These are phyloP conservation scores for Paramisgurnus dabryanus DNA, from an alignment of 2,113 vertebrate species.

Conservation along the genomic window DNA sequence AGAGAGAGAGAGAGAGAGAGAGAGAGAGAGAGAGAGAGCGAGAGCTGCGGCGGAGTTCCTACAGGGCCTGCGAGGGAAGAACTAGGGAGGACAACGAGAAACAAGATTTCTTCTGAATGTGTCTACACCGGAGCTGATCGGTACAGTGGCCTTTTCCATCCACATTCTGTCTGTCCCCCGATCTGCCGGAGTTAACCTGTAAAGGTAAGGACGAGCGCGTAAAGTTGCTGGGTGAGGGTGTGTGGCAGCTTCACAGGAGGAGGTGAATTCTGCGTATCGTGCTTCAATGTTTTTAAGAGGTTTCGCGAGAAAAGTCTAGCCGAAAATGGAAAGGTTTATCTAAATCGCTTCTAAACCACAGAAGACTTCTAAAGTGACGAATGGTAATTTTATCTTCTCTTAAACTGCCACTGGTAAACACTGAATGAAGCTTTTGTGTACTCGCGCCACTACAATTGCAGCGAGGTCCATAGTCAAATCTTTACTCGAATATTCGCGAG, in stretches of 20 bases:
- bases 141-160: background rate
- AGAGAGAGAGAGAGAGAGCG: background rate
- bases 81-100: background rate
- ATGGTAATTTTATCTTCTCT: background rate
- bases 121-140: background rate
- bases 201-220: conserved; percentile 40
- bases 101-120: conserved; percentile 20
- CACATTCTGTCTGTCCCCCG: background rate
- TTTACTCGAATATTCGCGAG: background rate
- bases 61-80: conserved; percentile 14
- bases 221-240: conserved; percentile 46
- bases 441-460: conserved; percentile 37
- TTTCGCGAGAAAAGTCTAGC: background rate
- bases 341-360: background rate
- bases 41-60: conserved; percentile 27
- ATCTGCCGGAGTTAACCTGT: conserved; percentile 21
- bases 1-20: background rate
- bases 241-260: conserved; percentile 40
- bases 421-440: conserved; percentile 45
- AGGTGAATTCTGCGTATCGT: conserved; percentile 25
- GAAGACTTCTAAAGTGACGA: background rate
- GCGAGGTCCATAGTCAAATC: background rate
- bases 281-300: background rate
- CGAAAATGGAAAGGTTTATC: background rate
- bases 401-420: background rate